A percentile compares a stretch with the other conserved stretches of the same genome.
Evolutionary conservation across 2,888 invertebrate species (phyloP).

Genomic region (Polyploca ridens): DNA sequence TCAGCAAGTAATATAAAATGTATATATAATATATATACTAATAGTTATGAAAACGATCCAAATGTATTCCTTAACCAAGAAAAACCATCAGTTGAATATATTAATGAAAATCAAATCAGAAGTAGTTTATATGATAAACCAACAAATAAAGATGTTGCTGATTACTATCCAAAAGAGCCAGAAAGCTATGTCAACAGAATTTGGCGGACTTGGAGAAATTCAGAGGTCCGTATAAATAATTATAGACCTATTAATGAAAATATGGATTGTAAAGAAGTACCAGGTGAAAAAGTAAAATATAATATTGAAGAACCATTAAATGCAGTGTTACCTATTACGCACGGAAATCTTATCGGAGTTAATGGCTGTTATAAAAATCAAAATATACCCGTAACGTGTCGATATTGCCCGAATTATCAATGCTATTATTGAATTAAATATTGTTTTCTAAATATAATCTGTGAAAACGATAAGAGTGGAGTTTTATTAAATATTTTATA

Average conservation of each 20-base stretch:
- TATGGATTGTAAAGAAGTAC: background rate
- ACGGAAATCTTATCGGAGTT: slow-evolving; percentile 1
- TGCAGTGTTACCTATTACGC: background rate
- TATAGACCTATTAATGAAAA: background rate
- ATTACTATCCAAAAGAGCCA: background rate
- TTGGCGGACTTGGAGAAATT: slow-evolving; percentile 34
- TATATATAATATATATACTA: background rate
- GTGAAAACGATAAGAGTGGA: background rate
- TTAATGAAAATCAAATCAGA: background rate
- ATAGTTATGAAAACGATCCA: slow-evolving; percentile 8
- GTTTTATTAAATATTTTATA: background rate
- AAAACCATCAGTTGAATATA: background rate
- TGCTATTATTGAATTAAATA: slow-evolving; percentile 7
- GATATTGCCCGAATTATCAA: background rate
- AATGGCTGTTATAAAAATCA: slow-evolving; percentile 18
- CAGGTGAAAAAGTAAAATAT: background rate
- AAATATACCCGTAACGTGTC: slow-evolving; percentile 11
- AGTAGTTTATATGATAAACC: background rate
- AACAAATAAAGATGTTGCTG: background rate
- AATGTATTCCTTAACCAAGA: background rate
- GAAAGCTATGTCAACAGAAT: slow-evolving; percentile 15
- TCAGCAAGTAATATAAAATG: background rate
- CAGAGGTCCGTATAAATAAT: slow-evolving; percentile 17
- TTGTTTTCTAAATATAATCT: background rate
- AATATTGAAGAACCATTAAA: background rate